Conservation (phyloP, 2,888 invertebrate species). For the Salpingus planirostris region DNA sequence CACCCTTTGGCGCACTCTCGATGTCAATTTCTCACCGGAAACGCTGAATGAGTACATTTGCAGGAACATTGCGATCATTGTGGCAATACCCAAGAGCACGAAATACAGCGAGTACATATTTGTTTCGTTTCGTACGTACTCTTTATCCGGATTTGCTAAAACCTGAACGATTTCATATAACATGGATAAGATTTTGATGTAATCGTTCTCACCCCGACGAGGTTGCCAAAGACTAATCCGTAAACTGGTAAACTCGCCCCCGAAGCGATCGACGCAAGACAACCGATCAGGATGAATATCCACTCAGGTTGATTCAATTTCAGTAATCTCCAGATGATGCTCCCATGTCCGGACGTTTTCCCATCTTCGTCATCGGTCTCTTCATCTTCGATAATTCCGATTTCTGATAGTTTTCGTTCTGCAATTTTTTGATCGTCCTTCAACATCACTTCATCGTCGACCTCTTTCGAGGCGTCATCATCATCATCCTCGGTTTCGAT, state of each 20-base stretch:
- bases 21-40: conserved; percentile 73
- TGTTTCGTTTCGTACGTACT: conserved; percentile 49
- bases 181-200: too few relatives aligned
- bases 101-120: conserved; percentile 57
- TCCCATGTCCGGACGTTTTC: not conserved
- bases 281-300: conserved; percentile 52
- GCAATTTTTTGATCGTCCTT: too few relatives aligned
- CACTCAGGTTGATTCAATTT: conserved; percentile 57
- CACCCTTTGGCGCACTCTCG: conserved; percentile 56
- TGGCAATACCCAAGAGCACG: conserved; percentile 54
- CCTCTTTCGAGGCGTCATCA: too few relatives aligned
- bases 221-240: conserved; percentile 61
- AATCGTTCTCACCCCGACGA: conserved; percentile 47
- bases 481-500: conserved; percentile 23
- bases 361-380: conserved; percentile 9
- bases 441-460: too few relatives aligned
- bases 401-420: too few relatives aligned
- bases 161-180: too few relatives aligned
- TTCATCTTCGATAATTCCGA: too few relatives aligned
- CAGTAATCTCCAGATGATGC: too few relatives aligned
- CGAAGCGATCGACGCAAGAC: conserved; percentile 51
- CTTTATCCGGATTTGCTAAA: conserved; percentile 42
- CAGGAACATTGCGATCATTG: conserved; percentile 57
- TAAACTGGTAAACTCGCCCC: conserved; percentile 64
- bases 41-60: conserved; percentile 57